Conservation (phyloP, 2,888 invertebrate genomes). For the Drosophila melanosoma region DNA sequence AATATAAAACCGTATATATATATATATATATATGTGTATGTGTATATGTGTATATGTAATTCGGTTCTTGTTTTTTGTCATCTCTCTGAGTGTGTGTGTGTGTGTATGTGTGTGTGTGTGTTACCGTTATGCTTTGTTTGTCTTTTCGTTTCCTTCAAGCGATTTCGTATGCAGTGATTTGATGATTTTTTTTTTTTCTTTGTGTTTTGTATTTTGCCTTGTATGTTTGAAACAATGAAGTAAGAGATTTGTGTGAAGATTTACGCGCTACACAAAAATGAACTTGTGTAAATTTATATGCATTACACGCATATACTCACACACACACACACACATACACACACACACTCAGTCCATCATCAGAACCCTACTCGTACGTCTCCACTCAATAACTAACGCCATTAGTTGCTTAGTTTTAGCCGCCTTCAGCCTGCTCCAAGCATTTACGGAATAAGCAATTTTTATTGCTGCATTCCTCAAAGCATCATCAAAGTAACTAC, state of each 20-base stretch:
- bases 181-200: conserved; percentile 1
- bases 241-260: conserved; percentile 75
- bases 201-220: background rate
- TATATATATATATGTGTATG: conserved; percentile 16
- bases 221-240: conserved; percentile 46
- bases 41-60: conserved; percentile 31
- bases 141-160: conserved; percentile 45
- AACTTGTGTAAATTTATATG: conserved; percentile 75
- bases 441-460: conserved; percentile 38
- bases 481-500: conserved; percentile 63
- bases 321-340: conserved; percentile 10
- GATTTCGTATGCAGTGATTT: conserved; percentile 44
- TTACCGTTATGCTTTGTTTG: conserved; percentile 39
- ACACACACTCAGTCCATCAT: conserved; percentile 3
- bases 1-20: conserved; percentile 51
- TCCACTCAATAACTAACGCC: conserved; percentile 68
- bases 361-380: conserved; percentile 10
- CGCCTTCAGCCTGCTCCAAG: background rate
- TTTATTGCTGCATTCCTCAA: conserved; percentile 72
- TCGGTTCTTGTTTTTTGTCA: conserved; percentile 3
- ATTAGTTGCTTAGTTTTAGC: conserved; percentile 64
- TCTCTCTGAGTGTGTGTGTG: background rate
- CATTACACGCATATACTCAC: conserved; percentile 49
- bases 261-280: conserved; percentile 71
- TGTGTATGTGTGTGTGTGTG: conserved; percentile 8